phyloP scores from a whole-genome alignment of 1,140 invertebrate species.

The Armadillidium nasatum region DNA sequence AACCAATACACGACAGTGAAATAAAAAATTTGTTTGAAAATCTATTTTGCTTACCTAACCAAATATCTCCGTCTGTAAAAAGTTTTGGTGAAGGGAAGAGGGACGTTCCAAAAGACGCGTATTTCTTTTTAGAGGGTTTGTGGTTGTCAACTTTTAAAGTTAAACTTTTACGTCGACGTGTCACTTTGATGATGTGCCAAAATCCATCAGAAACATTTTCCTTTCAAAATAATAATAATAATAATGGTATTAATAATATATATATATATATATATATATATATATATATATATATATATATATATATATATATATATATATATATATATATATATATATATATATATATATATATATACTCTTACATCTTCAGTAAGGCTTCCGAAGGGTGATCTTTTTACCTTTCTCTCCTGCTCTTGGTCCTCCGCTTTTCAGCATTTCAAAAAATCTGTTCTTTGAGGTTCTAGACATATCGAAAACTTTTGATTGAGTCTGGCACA shows the following conservation, averaged over 20 bases:
- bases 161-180: neutral
- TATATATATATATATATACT: conserved; percentile 17
- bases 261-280: no score
- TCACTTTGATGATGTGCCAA: conserved; percentile 13
- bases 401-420: no score
- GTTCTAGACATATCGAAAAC: no score
- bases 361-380: no score
- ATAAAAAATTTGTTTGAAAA: no score
- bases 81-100: neutral
- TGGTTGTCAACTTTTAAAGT: conserved; percentile 30
- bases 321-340: conserved; percentile 10
- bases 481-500: no score
- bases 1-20: no score
- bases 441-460: no score
- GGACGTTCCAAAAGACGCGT: neutral
- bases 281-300: conserved; percentile 17
- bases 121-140: neutral
- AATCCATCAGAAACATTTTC: neutral
- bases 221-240: neutral
- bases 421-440: no score
- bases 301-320: conserved; percentile 17
- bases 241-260: neutral
- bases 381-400: no score
- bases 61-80: conserved; percentile 16
- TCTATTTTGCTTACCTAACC: conserved; percentile 16